Conservation (phyloP, 2,888 invertebrate genomes). For the Agonopterix alstromeriana region DNA sequence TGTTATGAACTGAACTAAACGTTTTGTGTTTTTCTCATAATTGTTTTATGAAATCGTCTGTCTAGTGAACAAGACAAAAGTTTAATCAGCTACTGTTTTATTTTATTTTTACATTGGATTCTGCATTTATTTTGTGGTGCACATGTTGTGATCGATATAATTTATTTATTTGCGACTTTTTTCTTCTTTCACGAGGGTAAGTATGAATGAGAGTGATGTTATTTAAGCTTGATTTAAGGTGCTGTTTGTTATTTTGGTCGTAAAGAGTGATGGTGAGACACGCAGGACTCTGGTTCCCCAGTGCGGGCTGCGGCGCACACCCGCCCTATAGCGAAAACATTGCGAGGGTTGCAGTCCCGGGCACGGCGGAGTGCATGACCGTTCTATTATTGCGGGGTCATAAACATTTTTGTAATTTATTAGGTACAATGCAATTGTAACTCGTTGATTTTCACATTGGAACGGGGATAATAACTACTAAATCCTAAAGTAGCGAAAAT, state of each 20-base stretch:
- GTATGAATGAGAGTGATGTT: slow-evolving; percentile 50
- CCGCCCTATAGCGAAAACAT: slow-evolving; percentile 36
- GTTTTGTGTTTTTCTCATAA: slow-evolving; percentile 2
- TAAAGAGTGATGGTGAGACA: not conserved
- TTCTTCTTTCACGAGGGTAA: slow-evolving; percentile 48
- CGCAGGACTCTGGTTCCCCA: slow-evolving; percentile 20
- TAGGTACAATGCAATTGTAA: no score
- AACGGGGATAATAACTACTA: no score
- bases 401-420: slow-evolving; percentile 8
- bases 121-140: slow-evolving; percentile 5
- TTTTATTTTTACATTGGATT: not conserved
- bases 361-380: slow-evolving; percentile 24
- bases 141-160: slow-evolving; percentile 63
- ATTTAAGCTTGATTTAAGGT: slow-evolving; percentile 12
- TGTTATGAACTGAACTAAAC: slow-evolving; percentile 25
- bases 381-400: slow-evolving; percentile 54
- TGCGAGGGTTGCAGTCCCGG: slow-evolving; percentile 50
- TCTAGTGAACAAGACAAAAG: not conserved
- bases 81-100: not conserved
- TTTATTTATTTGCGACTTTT: slow-evolving; percentile 16
- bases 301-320: slow-evolving; percentile 25
- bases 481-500: no score
- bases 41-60: not conserved
- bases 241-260: slow-evolving; percentile 15
- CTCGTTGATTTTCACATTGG: no score